Percentiles rank a stretch among this genome's conserved stretches.
Evolutionary conservation across 2,797 vertebrate species (phyloP).

Genomic region (Anolis apletophallus): DNA sequence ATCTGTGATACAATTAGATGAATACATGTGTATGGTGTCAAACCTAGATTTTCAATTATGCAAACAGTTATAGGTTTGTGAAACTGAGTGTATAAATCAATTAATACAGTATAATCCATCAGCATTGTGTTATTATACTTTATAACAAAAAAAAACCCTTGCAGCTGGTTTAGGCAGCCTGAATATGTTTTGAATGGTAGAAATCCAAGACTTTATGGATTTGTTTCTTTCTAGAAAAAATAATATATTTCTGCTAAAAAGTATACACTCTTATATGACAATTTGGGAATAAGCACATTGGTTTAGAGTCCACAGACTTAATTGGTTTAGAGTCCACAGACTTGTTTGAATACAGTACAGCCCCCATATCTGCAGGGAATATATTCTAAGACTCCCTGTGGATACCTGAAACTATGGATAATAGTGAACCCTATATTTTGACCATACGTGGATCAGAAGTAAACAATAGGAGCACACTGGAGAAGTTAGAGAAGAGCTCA

Average conservation of each 20-base stretch:
- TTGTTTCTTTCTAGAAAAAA: neutral
- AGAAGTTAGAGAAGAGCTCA: too few relatives aligned
- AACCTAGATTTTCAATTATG: conserved; percentile 16
- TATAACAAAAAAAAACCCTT: neutral
- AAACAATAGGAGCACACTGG: too few relatives aligned
- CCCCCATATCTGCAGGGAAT: too few relatives aligned
- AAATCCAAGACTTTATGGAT: neutral
- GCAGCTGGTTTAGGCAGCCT: neutral
- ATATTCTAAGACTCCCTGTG: too few relatives aligned
- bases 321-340: neutral
- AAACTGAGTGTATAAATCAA: conserved; percentile 25
- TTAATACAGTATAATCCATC: conserved; percentile 18
- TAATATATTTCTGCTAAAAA: neutral
- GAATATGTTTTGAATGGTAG: neutral
- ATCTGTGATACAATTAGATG: neutral
- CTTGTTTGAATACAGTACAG: neutral
- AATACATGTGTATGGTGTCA: neutral
- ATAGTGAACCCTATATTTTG: too few relatives aligned
- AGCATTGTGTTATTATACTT: neutral
- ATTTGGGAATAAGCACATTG: neutral
- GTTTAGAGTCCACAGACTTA: neutral
- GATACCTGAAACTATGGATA: too few relatives aligned
- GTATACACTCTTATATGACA: neutral
- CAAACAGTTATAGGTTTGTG: conserved; percentile 6
- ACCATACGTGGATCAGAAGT: too few relatives aligned